Evolutionary conservation across 1,140 invertebrate genomes (phyloP), one percentile per base, ranked within the genome.

Genomic region (Stratiolaelaps scimitus): DNA sequence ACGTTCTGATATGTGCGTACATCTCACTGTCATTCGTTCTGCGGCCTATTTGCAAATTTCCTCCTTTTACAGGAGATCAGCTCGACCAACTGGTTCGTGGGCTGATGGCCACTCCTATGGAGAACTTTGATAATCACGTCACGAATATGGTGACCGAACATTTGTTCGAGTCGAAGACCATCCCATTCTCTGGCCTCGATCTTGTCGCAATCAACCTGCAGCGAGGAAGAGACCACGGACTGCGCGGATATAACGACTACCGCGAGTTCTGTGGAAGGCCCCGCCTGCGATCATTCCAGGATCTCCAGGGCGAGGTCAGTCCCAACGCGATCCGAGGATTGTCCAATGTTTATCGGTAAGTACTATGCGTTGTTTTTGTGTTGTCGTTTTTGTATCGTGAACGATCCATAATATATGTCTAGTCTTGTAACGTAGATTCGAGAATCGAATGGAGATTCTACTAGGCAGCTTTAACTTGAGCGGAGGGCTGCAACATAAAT

Each of bases 141-240:
- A 92, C 89, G 0, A 88, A 88, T 0, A 89, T 92, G 80, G 87
- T 94, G 1, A 92, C 89, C 0, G 92, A 93, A 76, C 90, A 94
- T 76, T 75, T 98, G 20, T 93, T 94, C 72, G 89, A 93, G 75
- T 85, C 89, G 70, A 83, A 82, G 43, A 84, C 82, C 53, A 88
- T 85, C 71, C 87, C 87, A 1, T 89, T 89, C 75, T 79, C 56
- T 17, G 72, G 72, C 34, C 65, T 73, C 66, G 77, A 78, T 67
- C 67, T 78, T 17, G 67, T 71, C 15, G 66, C 75, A 10, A 45
- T 76, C 0, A 77, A 78, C 66, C 73, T 76, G 7, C 71, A 76
- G 43, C 65, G 76, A 67, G 76, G 72, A 17, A 67, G 76, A 19
- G 76, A 78, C 69, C 73, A 76, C 69, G 66, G 66, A 20, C 28